Conservation (phyloP, 2,113 vertebrate genomes). For the Vidua macroura region DNA sequence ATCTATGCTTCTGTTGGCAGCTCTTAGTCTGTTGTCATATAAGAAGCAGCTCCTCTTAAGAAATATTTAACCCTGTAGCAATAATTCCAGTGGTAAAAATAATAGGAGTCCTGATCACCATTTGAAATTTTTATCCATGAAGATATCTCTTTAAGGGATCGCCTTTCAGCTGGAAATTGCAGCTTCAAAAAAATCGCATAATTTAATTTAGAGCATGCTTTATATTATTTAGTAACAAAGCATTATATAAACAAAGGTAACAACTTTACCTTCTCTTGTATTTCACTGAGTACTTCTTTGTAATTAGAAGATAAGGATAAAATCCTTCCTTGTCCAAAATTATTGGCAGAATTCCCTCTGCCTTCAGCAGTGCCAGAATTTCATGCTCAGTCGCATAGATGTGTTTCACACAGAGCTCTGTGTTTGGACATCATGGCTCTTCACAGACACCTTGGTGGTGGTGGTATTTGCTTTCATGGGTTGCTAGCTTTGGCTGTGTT, state of each 20-base stretch:
- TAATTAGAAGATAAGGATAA: not conserved
- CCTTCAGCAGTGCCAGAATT: not conserved
- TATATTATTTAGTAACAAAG: not conserved
- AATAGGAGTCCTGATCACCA: not conserved
- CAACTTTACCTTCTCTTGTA: not conserved
- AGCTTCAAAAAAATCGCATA: not conserved
- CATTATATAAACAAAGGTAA: not conserved
- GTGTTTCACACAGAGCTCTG: not conserved
- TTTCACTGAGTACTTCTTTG: not conserved
- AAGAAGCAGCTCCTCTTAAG: slow-evolving; percentile 49
- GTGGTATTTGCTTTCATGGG: not conserved
- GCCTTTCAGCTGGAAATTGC: not conserved
- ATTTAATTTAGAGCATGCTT: not conserved
- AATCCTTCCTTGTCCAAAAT: not conserved
- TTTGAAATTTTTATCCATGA: not conserved
- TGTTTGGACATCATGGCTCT: not conserved
- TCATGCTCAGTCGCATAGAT: not conserved
- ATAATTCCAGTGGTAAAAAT: not conserved
- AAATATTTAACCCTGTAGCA: slow-evolving; percentile 22
- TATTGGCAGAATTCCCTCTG: not conserved
- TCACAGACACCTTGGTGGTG: not conserved
- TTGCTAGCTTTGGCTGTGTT: not conserved
- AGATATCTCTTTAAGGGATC: not conserved
- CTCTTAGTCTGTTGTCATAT: slow-evolving; percentile 42
- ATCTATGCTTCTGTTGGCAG: slow-evolving; percentile 37